Evolutionary conservation across 92 coral and sea anemone genomes (phyloP), one percentile per base, ranked within the genome.

Genomic region (Phenganax stokvisi): DNA sequence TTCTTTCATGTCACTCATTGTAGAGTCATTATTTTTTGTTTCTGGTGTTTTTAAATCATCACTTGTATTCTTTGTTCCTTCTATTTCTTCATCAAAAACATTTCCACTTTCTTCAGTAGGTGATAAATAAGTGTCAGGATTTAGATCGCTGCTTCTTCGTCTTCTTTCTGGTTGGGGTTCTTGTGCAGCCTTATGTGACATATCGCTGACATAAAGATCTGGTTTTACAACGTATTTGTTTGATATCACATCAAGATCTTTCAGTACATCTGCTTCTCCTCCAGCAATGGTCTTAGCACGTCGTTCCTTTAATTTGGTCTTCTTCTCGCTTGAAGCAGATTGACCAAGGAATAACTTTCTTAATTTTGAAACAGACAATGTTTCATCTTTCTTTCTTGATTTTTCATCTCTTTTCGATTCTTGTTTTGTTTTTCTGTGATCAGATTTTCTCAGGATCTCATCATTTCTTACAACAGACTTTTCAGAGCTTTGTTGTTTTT

Each of bases 251-350:
- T 58, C 71, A n/a, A 77, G 53, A 15, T 77, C 85, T 77, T 88
- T 83, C 51, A 84, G 27, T 61, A 88, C 84, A 54, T 90, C 94
- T 8, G 91, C 87, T 28, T 86, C 84, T 10, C 89, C 90, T 12
- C 84, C 94, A 52, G 91, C 91, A 44, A 90, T 84, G 10, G 94
- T 90, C 79, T 85, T 88, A 5, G 94, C 91, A 51, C 94, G 58
- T 51, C 62, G 54, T 4, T 79, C 83, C 65, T 51, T 79, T 9
- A 79, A 51, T 52, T 62, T 79, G 16, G 83, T 31, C 29, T 79
- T 79, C 31, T 65, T 79, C 74, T 79, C 83, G 10, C 25, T 51
- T 30, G 65, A 12, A 51, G 60, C 10, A 63, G 83, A n/a, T 62
- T 61, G 53, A 25, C 74, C 57, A 65, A 17, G 69, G 51, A 79